These are phyloP conservation scores for Spatulosminthurus flaviceps DNA, from an alignment of 2,888 invertebrate genomes.

Conservation along the genomic window DNA sequence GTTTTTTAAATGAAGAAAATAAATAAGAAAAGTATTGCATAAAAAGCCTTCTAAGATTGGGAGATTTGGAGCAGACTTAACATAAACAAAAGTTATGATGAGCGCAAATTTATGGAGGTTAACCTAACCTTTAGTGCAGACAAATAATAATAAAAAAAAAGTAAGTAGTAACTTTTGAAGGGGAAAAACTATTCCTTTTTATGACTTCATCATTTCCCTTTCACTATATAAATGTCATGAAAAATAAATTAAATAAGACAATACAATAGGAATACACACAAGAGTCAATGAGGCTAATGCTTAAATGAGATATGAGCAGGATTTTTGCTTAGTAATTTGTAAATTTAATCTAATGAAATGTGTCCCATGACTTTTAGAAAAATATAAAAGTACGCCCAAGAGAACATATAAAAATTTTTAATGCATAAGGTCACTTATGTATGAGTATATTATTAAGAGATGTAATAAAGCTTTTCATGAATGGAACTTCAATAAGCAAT, in stretches of 20 bases:
- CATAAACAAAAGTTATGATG: too few species aligned
- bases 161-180: slow-evolving; percentile 1
- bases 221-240: slow-evolving; percentile 16
- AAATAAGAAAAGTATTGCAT: too few species aligned
- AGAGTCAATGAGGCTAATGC: neutral
- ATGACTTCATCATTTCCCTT: slow-evolving; percentile 37
- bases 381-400: neutral
- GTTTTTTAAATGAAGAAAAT: too few species aligned
- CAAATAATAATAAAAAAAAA: neutral
- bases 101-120: too few species aligned
- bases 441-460: too few species aligned
- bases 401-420: too few species aligned
- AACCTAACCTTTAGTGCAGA: neutral
- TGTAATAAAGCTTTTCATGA: too few species aligned
- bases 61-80: too few species aligned
- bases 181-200: slow-evolving; percentile 18
- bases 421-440: too few species aligned
- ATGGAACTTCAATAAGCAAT: neutral
- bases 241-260: slow-evolving; percentile 9
- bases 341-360: neutral
- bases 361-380: neutral
- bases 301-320: neutral
- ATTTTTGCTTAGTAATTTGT: slow-evolving; percentile 2
- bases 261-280: neutral
- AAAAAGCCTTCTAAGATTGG: too few species aligned